Evolutionary conservation across 2,888 invertebrate genomes (phyloP), one percentile per base, ranked within the genome.

Genomic region (Lasioglossum malachurum): DNA sequence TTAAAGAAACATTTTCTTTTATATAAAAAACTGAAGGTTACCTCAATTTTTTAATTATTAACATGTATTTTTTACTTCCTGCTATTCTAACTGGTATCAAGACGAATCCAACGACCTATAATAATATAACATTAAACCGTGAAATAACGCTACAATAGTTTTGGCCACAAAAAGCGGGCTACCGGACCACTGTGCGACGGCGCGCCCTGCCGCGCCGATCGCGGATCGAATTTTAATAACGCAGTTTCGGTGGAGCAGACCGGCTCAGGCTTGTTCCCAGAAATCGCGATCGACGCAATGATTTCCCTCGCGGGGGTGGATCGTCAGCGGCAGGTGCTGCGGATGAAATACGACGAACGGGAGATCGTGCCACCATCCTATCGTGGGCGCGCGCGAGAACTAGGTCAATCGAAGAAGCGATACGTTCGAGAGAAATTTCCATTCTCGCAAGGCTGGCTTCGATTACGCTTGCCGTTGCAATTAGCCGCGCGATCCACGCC

Each of bases 321-420:
- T 71, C 71, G 38, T 19, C 49, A 10, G 44, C 46, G n/a, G 38
- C 57, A 14, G 35, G 53, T 31, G 53, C 35, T 53, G 83, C 16
- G n/a, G 41, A 16, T 53, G 46, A 57, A 67, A 46, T 49, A 72
- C 72, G 73, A 4, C 31, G 23, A 84, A 31, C 10, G 46, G 8
- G 31, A 23, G 74, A 16, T 12, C 23, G 74, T 14, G 49, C 49
- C 64, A 27, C 19, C 16, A 67, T 8, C 4, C 49, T 5, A 41
- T 35, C 41, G 57, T 27, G n/a, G 0, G 2, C 38, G 23, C 64
- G 71, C 71, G 75, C 72, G 57, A 57, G 57, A 90, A 89, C 86
- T 90, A 84, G 90, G 90, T 90, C 90, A 86, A 90, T 90, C 89
- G 90, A 86, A 90, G 87, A 86, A 84, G 83, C 87, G 84, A 90